phyloP scores from a whole-genome alignment of 2,797 vertebrate genomes.

The Silurus aristotelis region DNA sequence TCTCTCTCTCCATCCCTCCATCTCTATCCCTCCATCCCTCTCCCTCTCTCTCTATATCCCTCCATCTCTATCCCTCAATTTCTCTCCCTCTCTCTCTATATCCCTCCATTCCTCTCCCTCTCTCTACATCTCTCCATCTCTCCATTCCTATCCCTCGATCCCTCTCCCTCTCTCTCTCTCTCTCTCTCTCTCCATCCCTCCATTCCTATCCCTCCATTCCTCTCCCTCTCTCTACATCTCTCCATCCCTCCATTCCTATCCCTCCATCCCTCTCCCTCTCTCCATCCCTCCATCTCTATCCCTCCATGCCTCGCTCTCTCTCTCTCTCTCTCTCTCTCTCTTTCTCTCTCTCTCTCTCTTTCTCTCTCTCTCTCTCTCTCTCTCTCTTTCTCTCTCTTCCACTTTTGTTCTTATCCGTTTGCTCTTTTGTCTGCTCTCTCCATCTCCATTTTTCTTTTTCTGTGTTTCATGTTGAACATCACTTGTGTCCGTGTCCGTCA shows the following conservation, averaged over 20 bases:
- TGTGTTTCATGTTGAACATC: slow-evolving; percentile 94
- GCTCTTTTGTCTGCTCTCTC: background rate
- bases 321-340: background rate
- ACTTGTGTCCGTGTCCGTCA: slow-evolving; percentile 95
- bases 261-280: background rate
- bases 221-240: too few relatives aligned
- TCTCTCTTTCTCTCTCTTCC: slow-evolving; percentile 29
- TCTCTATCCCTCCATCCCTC: too few relatives aligned
- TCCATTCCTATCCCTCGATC: background rate
- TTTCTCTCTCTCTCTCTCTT: slow-evolving; percentile 21
- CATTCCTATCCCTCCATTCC: background rate
- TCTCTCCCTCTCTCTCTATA: slow-evolving; percentile 11
- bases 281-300: background rate
- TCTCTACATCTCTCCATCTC: background rate
- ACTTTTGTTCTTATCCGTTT: slow-evolving; percentile 47
- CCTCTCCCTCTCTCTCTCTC: slow-evolving; percentile 57
- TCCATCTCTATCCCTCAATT: slow-evolving; percentile 47
- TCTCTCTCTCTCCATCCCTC: slow-evolving; percentile 53
- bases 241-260: slow-evolving; percentile 5
- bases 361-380: background rate
- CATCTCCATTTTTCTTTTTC: slow-evolving; percentile 32
- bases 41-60: slow-evolving; percentile 10
- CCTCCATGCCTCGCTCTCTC: slow-evolving; percentile 51
- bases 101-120: background rate
- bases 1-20: too few relatives aligned